phyloP scores from a whole-genome alignment of 2,797 vertebrate genomes.

The Cryptoblepharus egeriae region DNA sequence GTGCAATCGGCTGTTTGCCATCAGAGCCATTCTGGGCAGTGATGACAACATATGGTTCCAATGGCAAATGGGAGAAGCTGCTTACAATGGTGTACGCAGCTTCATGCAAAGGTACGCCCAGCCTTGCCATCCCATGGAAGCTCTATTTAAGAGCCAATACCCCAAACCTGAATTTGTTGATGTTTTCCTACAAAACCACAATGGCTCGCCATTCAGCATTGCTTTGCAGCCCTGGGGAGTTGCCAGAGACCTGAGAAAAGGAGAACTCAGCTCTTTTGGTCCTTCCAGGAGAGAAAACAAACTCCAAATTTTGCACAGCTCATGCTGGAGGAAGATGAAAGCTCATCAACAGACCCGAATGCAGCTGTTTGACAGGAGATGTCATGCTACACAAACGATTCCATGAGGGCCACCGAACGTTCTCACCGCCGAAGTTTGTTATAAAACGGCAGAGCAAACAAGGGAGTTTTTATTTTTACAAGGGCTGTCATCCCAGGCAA shows the following conservation, averaged over 20 bases:
- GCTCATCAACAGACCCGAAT: not conserved
- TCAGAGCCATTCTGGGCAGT: too few species aligned
- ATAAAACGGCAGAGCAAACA: not conserved
- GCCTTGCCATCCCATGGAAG: constrained; percentile 6
- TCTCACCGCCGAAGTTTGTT: constrained; percentile 17
- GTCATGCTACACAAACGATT: constrained; percentile 18
- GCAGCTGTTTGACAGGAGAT: constrained; percentile 19
- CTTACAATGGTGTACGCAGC: not conserved
- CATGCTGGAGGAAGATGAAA: constrained; percentile 19
- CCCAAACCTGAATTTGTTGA: not conserved
- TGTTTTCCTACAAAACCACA: constrained; percentile 32
- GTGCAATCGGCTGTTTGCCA: too few species aligned
- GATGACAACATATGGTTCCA: too few species aligned
- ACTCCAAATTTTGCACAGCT: constrained; percentile 10
- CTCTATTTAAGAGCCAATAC: not conserved
- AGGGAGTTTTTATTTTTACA: not conserved
- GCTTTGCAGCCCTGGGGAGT: constrained; percentile 4
- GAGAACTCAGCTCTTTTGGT: constrained; percentile 28
- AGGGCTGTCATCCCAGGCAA: not conserved
- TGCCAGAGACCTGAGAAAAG: constrained; percentile 28
- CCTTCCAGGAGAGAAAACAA: constrained; percentile 15
- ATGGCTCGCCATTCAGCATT: not conserved
- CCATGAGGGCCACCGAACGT: constrained; percentile 43
- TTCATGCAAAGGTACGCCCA: not conserved
- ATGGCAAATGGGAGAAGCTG: too few species aligned